These are phyloP conservation scores for Panopea generosa DNA, from an alignment of 2,888 invertebrate species.

Conservation along the genomic window DNA sequence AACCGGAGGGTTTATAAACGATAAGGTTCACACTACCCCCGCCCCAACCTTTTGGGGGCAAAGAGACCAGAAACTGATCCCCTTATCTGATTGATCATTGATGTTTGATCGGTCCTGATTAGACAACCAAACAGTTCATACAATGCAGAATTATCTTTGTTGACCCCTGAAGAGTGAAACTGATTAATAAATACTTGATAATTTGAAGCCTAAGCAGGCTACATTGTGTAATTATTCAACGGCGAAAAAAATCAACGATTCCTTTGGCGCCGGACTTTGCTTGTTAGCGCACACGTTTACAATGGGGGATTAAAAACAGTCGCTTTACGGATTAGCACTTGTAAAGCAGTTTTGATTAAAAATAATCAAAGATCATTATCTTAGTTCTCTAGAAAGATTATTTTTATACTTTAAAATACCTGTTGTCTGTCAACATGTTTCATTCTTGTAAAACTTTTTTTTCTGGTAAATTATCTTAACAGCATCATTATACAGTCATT, in stretches of 20 bases:
- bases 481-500: too few species aligned
- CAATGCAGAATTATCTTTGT: background rate
- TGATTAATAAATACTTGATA: conserved; percentile 17
- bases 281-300: conserved; percentile 1
- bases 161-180: conserved; percentile 14
- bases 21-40: too few species aligned
- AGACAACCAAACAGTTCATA: conserved; percentile 9
- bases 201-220: conserved; percentile 9
- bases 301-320: background rate
- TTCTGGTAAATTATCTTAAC: too few species aligned
- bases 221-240: conserved; percentile 7
- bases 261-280: background rate
- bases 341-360: too few species aligned
- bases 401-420: too few species aligned
- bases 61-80: conserved; percentile 59
- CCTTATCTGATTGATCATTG: conserved; percentile 36
- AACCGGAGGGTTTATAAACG: background rate
- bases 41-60: conserved; percentile 39
- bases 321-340: conserved; percentile 1
- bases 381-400: too few species aligned
- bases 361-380: too few species aligned
- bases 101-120: conserved; percentile 44
- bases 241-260: conserved; percentile 1
- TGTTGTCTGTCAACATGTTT: too few species aligned
- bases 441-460: too few species aligned